phyloP scores from a whole-genome alignment of 2,797 vertebrate genomes.

The Takifugu ocellatus region DNA sequence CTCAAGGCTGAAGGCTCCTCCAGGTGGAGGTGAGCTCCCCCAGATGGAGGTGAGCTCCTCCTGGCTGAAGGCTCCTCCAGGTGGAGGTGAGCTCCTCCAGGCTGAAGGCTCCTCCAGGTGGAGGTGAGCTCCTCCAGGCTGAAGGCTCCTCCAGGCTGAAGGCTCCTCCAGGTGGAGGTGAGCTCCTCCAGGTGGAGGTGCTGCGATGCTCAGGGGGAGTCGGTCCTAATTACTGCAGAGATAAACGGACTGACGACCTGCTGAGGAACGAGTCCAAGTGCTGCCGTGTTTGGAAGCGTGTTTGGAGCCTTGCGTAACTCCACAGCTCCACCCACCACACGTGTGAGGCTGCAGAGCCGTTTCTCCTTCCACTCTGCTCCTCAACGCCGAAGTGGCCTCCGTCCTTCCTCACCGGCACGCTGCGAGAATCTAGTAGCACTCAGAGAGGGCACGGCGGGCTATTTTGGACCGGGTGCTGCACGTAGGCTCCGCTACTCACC shows the following conservation, averaged over 20 bases:
- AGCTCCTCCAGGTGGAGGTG: too few relatives aligned
- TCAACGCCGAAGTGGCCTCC: conserved; percentile 64
- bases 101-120: too few relatives aligned
- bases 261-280: conserved; percentile 63
- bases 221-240: too few relatives aligned
- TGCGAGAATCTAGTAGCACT: conserved; percentile 69
- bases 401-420: conserved; percentile 53
- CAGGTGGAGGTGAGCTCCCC: too few relatives aligned
- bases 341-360: conserved; percentile 58
- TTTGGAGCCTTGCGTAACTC: conserved; percentile 71
- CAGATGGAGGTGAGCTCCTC: too few relatives aligned
- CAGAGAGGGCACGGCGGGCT: conserved; percentile 53
- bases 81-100: too few relatives aligned
- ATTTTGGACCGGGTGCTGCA: conserved; percentile 59
- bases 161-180: too few relatives aligned
- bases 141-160: too few relatives aligned
- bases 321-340: conserved; percentile 72
- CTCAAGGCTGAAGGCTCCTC: too few relatives aligned
- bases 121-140: too few relatives aligned
- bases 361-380: conserved; percentile 67
- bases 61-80: too few relatives aligned
- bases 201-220: too few relatives aligned
- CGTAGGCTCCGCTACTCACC: conserved; percentile 66
- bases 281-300: conserved; percentile 53
- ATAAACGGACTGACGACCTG: not conserved